Evolutionary conservation across 2,888 invertebrate genomes (phyloP).

Genomic region (Phortica magna): DNA sequence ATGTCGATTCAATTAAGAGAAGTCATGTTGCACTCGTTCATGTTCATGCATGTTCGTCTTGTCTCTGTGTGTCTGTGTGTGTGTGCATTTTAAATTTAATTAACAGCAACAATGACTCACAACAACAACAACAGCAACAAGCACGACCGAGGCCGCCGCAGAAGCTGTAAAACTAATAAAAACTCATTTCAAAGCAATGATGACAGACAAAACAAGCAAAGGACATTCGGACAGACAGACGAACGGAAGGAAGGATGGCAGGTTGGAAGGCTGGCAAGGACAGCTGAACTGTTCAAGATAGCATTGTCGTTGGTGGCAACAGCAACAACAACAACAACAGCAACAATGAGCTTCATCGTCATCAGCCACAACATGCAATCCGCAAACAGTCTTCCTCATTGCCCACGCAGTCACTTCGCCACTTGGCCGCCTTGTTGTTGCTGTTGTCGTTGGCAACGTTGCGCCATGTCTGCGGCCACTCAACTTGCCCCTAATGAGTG

Average conservation of each 20-base stretch:
- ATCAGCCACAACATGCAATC: background rate
- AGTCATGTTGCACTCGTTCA: conserved; percentile 1
- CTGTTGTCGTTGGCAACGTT: background rate
- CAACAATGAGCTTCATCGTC: no score
- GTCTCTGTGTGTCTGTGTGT: background rate
- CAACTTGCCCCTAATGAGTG: conserved; percentile 25
- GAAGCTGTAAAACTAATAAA: conserved; percentile 61
- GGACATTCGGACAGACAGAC: conserved; percentile 1
- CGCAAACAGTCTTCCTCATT: background rate
- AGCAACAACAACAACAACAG: background rate
- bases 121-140: background rate
- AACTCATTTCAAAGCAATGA: conserved; percentile 61
- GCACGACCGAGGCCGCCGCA: background rate
- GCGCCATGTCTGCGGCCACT: no score
- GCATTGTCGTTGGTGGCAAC: background rate
- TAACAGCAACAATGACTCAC: conserved; percentile 27
- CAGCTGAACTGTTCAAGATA: background rate
- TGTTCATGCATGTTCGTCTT: background rate
- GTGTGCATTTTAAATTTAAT: conserved; percentile 31
- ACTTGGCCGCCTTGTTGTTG: background rate
- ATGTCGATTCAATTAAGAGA: conserved; percentile 19
- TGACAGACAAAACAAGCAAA: conserved; percentile 20
- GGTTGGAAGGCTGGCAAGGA: background rate
- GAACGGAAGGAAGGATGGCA: background rate
- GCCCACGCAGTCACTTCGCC: background rate